phyloP scores from a whole-genome alignment of 2,888 invertebrate species.

The Coenonympha arcania region DNA sequence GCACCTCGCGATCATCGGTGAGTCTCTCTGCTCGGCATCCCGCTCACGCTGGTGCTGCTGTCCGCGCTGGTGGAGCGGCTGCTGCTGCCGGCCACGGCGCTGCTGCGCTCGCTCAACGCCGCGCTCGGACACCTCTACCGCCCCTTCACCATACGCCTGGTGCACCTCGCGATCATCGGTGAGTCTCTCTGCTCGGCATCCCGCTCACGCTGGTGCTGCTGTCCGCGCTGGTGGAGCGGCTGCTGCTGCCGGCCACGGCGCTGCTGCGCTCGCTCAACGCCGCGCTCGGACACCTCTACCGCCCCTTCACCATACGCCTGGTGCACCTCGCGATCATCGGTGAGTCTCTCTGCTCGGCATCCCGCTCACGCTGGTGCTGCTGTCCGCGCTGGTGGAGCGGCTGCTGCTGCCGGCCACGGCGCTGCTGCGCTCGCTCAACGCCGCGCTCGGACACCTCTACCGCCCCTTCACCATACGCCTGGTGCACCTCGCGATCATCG shows the following conservation, averaged over 20 bases:
- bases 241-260: slow-evolving; percentile 82
- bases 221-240: slow-evolving; percentile 85
- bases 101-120: slow-evolving; percentile 80
- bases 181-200: too few relatives aligned
- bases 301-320: slow-evolving; percentile 82
- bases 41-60: slow-evolving; percentile 86
- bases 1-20: slow-evolving; percentile 82
- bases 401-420: slow-evolving; percentile 82
- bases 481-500: slow-evolving; percentile 81
- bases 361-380: slow-evolving; percentile 86
- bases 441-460: slow-evolving; percentile 80
- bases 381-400: slow-evolving; percentile 87
- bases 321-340: slow-evolving; percentile 82
- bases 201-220: slow-evolving; percentile 89
- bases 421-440: slow-evolving; percentile 79
- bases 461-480: slow-evolving; percentile 83
- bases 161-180: slow-evolving; percentile 82
- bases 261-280: slow-evolving; percentile 80
- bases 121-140: slow-evolving; percentile 81
- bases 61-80: slow-evolving; percentile 88
- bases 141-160: slow-evolving; percentile 82
- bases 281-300: slow-evolving; percentile 80
- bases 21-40: slow-evolving; percentile 91
- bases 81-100: slow-evolving; percentile 80
- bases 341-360: too few relatives aligned